These are phyloP conservation scores for Leptopilina myrica DNA, from an alignment of 2,888 invertebrate genomes.

Conservation along the genomic window DNA sequence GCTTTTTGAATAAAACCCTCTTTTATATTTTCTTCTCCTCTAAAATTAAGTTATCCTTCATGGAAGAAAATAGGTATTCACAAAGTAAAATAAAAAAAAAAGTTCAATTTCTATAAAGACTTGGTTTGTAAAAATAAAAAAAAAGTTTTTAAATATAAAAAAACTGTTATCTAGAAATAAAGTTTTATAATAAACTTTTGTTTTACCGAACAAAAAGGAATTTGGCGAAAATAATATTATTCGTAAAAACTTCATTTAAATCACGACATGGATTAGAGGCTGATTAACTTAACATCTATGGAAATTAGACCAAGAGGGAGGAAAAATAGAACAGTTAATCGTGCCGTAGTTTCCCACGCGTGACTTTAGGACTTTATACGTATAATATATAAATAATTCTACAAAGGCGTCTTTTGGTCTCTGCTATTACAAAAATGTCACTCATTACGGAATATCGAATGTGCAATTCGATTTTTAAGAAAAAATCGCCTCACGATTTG, in stretches of 20 bases:
- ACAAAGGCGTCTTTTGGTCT: constrained; percentile 33
- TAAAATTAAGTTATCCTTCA: not conserved
- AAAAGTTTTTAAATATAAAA: no score
- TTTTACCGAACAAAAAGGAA: no score
- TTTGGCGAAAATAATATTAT: no score
- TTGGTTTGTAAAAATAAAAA: no score
- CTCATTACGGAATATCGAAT: constrained; percentile 58
- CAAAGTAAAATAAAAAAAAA: no score
- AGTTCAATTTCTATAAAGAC: no score
- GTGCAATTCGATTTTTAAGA: constrained; percentile 48
- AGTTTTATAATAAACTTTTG: no score
- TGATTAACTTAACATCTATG: constrained; percentile 10
- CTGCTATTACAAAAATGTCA: constrained; percentile 53
- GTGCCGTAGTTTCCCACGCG: constrained; percentile 40
- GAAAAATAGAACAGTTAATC: constrained; percentile 29
- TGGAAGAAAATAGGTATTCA: no score
- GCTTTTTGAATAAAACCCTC: not conserved
- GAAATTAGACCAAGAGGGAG: not conserved
- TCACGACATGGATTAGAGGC: constrained; percentile 22
- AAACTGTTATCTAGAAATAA: no score
- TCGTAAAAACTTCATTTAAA: not conserved
- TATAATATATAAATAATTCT: no score
- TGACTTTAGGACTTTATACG: not conserved
- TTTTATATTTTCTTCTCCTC: not conserved
- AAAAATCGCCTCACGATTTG: constrained; percentile 42